Base-by-base conservation (phyloP, 2,797 vertebrate genomes). In the Valencia hispanica region DNA sequence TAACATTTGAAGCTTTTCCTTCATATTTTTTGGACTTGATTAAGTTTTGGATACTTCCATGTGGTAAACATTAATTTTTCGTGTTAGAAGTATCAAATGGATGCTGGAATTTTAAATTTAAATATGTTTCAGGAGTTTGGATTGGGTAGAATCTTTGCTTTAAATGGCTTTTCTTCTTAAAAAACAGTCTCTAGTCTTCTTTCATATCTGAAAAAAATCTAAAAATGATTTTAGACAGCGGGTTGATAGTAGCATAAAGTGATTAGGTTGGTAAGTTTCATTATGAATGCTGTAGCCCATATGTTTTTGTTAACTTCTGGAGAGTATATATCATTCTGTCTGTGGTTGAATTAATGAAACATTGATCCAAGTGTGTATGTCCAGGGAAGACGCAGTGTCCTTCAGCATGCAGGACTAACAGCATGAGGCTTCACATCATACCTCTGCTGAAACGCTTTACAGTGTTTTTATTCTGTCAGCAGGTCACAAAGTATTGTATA, bases 341-440 rank as follows among this genome's bases (percentile, higher is more conserved):
- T 75, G 59, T 79, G 65, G 75, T 61, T 70, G 80, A 77, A 71
- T 87, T 84, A 82, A 87, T 87, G 77, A 84, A 73, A 57, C 75
- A 84, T 76, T 85, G 80, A 88, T 90, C 85, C 80, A 85, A 80
- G 79, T 65, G 65, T 50, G 39, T 70, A 82, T 84, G 74, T 79
- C 51, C 69, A 63, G 61, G 34, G 78, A 73, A 81, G 76, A 71
- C 27, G 1, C 30, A 0, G 53, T 22, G 75, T 82, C 74, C 84
- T 84, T 77, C 78, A 83, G n/a, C 53, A 48, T 0, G 74, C 68
- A 47, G 6, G 68, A 39, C 15, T 70, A 15, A 2, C 78, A 47
- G 50, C 50, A 51, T 51, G 50, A 51, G 45, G 25, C 59, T 32
- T 59, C 45, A 59, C 57, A 50, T 74, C 73, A 4, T 39, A 55